Percentiles rank a stretch among this genome's conserved stretches.
Evolutionary conservation across 2,797 vertebrate genomes (phyloP).

Genomic region (Smutsia gigantea): DNA sequence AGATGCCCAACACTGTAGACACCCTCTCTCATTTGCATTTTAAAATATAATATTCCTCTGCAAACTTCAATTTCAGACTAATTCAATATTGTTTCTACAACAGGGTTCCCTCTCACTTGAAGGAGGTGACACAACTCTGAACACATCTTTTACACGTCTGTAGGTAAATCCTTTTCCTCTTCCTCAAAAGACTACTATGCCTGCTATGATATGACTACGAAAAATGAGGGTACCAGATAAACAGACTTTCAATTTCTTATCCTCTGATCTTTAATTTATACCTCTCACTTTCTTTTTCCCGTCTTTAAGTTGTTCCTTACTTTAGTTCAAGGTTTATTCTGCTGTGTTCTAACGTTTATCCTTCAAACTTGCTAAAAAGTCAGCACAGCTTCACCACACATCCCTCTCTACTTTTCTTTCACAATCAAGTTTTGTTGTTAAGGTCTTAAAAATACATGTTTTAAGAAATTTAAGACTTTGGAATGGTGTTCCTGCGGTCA

Average conservation of each 20-base stretch:
- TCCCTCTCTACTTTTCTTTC: not conserved
- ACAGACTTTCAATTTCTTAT: not conserved
- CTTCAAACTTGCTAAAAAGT: not conserved
- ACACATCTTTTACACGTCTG: not conserved
- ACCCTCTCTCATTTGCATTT: not conserved
- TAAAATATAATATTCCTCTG: not conserved
- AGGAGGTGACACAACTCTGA: not conserved
- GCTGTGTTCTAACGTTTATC: not conserved
- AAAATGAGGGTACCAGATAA: not conserved
- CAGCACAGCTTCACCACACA: not conserved
- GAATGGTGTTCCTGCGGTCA: not conserved
- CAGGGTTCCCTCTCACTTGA: not conserved
- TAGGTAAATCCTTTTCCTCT: not conserved
- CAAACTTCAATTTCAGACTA: not conserved
- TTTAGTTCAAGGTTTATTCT: not conserved
- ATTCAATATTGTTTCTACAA: not conserved
- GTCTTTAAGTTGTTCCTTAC: not conserved
- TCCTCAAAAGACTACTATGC: not conserved
- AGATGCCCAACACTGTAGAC: not conserved
- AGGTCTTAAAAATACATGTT: not conserved
- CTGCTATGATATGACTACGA: not conserved
- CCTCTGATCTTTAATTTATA: not conserved
- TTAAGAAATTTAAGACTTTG: not conserved
- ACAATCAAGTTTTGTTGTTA: not conserved
- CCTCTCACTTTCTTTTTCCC: not conserved